A percentile compares a stretch with the other conserved stretches of the same genome.
These are phyloP conservation scores for Willisornis vidua DNA, from an alignment of 2,113 vertebrate species.

Conservation along the genomic window DNA sequence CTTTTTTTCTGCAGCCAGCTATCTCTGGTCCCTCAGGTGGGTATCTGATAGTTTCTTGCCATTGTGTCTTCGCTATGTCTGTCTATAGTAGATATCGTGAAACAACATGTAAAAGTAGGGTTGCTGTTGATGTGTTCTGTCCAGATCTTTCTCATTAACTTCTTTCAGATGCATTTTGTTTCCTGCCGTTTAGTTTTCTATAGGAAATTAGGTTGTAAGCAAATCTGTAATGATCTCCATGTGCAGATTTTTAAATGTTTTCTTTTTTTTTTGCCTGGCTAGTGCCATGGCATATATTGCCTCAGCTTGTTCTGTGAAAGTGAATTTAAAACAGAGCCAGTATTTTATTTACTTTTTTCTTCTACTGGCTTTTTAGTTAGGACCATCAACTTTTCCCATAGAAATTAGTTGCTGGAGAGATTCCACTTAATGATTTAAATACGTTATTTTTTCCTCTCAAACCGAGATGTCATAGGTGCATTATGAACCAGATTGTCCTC, in stretches of 20 bases:
- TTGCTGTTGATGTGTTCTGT: neutral
- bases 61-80: neutral
- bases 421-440: neutral
- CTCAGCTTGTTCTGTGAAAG: neutral
- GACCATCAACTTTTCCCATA: too few relatives aligned
- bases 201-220: neutral
- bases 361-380: neutral
- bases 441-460: neutral
- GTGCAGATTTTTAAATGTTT: neutral
- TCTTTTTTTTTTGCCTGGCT: neutral
- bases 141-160: neutral
- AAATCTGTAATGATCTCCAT: neutral
- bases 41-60: neutral
- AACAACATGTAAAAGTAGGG: neutral
- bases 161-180: neutral
- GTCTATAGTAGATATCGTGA: neutral
- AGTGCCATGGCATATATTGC: neutral
- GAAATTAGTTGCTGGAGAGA: neutral
- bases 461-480: neutral
- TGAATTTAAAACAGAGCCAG: neutral
- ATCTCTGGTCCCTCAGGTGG: neutral
- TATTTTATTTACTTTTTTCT: neutral
- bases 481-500: neutral
- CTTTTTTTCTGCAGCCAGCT: neutral
- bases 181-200: neutral